Conservation (phyloP, 2,888 invertebrate genomes). For the Torymus texanus region DNA sequence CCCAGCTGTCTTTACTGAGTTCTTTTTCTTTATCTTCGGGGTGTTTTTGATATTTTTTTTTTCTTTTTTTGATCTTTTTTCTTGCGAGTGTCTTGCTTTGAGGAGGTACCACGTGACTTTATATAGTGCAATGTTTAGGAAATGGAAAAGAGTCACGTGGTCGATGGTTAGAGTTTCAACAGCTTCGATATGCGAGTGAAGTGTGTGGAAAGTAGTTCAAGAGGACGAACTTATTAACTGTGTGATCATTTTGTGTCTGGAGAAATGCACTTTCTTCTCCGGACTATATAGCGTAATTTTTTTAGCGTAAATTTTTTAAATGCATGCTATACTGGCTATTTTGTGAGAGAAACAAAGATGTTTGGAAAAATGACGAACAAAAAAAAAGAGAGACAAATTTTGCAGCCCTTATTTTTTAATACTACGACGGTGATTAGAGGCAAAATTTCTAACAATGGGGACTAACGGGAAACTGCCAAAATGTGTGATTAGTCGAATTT, state of each 20-base stretch:
- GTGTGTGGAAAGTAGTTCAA: too few relatives aligned
- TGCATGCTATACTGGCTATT: constrained; percentile 8
- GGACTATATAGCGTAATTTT: background rate
- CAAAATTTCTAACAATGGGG: constrained; percentile 9
- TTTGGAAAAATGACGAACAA: too few relatives aligned
- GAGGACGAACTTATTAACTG: too few relatives aligned
- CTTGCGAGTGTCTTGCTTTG: background rate
- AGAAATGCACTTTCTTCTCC: too few relatives aligned
- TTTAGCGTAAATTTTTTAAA: background rate
- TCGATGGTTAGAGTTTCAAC: background rate
- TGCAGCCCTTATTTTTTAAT: constrained; percentile 3
- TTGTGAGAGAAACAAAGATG: background rate
- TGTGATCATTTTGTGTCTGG: too few relatives aligned
- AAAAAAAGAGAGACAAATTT: background rate
- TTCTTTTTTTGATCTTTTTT: background rate
- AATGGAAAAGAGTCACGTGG: background rate
- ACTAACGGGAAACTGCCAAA: constrained; percentile 33
- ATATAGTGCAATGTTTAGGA: background rate
- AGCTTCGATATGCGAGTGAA: too few relatives aligned
- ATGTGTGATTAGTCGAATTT: constrained; percentile 18
- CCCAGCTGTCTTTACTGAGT: too few relatives aligned
- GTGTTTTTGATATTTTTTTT: background rate
- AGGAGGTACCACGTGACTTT: background rate
- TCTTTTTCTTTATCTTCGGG: background rate
- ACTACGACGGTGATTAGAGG: background rate